Percentiles rank a stretch among this genome's conserved stretches.
Evolutionary conservation across 2,113 vertebrate species (phyloP).

Genomic region (Neopipo cinnamomea): DNA sequence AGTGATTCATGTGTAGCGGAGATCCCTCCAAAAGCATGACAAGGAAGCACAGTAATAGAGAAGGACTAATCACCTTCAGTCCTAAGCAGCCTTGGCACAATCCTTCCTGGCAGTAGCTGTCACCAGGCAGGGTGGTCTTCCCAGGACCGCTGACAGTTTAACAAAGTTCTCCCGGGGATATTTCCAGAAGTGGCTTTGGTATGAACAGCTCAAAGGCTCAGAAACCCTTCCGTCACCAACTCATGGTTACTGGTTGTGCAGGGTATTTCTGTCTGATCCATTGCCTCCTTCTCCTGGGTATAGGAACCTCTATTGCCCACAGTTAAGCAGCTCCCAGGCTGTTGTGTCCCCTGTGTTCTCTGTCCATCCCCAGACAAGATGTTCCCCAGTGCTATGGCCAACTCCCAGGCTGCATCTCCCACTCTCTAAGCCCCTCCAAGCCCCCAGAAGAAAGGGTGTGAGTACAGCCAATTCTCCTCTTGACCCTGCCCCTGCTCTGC

Average conservation of each 20-base stretch:
- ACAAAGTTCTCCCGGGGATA: background rate
- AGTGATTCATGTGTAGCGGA: background rate
- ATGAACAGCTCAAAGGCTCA: background rate
- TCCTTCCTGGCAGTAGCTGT: background rate
- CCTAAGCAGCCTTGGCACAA: background rate
- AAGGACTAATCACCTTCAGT: background rate
- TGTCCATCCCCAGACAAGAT: background rate
- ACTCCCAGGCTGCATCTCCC: background rate
- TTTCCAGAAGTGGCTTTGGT: background rate
- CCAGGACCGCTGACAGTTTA: background rate
- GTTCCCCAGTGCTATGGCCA: rapidly evolving
- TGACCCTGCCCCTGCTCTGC: background rate
- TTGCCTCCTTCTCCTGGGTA: background rate
- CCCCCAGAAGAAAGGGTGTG: background rate
- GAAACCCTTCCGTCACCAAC: background rate
- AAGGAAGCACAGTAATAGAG: background rate
- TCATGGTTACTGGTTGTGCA: background rate
- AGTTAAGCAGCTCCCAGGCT: background rate
- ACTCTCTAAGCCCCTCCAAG: background rate
- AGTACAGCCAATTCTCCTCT: background rate
- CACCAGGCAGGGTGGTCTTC: background rate
- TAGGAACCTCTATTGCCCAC: background rate
- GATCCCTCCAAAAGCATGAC: background rate
- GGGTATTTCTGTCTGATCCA: background rate
- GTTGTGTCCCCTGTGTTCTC: background rate